phyloP scores from a whole-genome alignment of 1,140 invertebrate genomes.

The Aphelenchoides besseyi region DNA sequence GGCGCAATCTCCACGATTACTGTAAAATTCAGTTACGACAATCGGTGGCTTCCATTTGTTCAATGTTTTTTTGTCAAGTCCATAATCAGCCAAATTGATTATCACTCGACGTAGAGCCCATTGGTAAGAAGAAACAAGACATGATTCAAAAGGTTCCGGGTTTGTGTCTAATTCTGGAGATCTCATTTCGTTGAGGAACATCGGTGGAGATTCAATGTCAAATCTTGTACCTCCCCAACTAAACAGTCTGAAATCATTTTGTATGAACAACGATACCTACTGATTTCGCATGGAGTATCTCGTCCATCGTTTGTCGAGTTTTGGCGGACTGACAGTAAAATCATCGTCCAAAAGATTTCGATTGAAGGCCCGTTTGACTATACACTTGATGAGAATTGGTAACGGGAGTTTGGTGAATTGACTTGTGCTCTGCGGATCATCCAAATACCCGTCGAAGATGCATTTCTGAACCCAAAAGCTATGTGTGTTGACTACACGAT shows the following conservation, averaged over 20 bases:
- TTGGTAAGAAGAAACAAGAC: constrained; percentile 10
- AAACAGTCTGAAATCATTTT: no score
- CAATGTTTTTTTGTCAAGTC: background rate
- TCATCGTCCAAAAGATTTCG: constrained; percentile 14
- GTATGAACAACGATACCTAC: no score
- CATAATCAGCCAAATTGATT: constrained; percentile 2
- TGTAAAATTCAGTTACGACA: constrained; percentile 5
- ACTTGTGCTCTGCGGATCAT: background rate
- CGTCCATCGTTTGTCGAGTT: constrained; percentile 5
- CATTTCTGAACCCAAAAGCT: constrained; percentile 12
- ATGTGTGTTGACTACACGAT: constrained; percentile 1
- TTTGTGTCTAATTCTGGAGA: background rate
- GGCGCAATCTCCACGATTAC: constrained; percentile 12
- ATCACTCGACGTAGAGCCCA: background rate
- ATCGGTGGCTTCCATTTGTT: constrained; percentile 15
- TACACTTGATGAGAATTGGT: background rate
- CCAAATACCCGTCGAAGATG: background rate
- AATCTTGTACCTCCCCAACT: background rate
- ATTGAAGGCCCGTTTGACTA: constrained; percentile 4
- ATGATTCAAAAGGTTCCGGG: constrained; percentile 11
- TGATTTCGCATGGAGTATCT: no score
- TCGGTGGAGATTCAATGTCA: constrained; percentile 3
- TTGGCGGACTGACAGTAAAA: background rate
- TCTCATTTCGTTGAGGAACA: background rate
- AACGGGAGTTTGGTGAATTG: background rate